Evolutionary conservation across 1,140 invertebrate species (phyloP).

Genomic region (Chironomus striatipennis): DNA sequence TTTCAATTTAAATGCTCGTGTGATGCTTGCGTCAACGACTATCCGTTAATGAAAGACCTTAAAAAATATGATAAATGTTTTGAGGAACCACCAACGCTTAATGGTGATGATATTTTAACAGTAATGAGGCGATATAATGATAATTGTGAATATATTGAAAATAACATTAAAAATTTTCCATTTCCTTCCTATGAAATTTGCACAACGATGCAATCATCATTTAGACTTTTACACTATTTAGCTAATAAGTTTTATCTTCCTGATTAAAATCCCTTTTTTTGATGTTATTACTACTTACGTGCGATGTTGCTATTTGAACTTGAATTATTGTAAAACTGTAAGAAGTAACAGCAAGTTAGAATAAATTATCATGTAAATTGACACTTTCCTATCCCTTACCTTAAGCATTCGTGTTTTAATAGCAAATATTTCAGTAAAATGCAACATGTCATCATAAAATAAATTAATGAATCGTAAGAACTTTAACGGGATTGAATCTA

Average conservation of each 20-base stretch:
- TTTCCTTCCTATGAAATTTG: slow-evolving; percentile 4
- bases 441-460: background rate
- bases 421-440: background rate
- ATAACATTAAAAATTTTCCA: background rate
- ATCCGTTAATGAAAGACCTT: background rate
- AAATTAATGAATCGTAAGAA: background rate
- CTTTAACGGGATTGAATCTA: background rate
- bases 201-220: background rate
- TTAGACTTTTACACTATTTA: background rate
- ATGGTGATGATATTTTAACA: background rate
- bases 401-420: background rate
- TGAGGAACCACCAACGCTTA: background rate
- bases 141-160: slow-evolving; percentile 15
- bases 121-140: background rate
- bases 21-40: background rate
- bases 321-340: background rate
- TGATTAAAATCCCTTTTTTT: background rate
- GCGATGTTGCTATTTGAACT: background rate
- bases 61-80: background rate
- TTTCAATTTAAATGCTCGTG: background rate
- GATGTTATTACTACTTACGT: background rate
- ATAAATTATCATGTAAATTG: background rate
- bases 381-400: background rate
- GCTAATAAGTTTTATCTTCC: background rate
- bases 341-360: background rate